Evolutionary conservation across 2,113 vertebrate species (phyloP).

Genomic region (Protobothrops mucrosquamatus): DNA sequence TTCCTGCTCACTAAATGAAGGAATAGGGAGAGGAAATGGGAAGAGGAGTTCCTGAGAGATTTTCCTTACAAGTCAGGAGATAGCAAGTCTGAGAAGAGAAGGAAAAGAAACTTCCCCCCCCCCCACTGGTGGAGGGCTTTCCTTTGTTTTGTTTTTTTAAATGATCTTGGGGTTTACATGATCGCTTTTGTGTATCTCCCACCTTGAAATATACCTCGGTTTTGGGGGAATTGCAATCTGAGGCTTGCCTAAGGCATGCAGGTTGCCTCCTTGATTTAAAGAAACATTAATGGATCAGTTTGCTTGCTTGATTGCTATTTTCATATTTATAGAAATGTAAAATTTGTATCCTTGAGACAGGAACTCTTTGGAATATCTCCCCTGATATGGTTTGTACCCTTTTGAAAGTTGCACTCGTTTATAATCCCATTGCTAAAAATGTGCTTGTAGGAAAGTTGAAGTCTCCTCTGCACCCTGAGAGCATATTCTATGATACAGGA

Average conservation of each 20-base stretch:
- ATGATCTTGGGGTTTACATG: not conserved
- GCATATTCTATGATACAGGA: not conserved
- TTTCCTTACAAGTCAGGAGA: not conserved
- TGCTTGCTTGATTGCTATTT: not conserved
- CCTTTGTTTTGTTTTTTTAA: not conserved
- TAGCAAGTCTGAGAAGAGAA: not conserved
- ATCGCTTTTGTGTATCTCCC: not conserved
- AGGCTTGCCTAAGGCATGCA: not conserved
- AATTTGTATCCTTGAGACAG: not conserved
- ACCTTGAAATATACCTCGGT: not conserved
- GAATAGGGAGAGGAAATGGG: not conserved
- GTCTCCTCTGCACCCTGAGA: not conserved
- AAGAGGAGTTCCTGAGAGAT: not conserved
- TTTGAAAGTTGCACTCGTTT: not conserved
- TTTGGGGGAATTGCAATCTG: not conserved
- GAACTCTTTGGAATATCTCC: not conserved
- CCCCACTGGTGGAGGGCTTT: not conserved
- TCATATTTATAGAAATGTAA: not conserved
- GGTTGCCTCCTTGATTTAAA: not conserved
- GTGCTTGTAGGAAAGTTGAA: not conserved
- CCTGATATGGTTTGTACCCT: not conserved
- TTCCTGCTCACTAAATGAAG: not conserved
- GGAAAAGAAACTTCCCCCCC: not conserved
- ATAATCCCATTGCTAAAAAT: not conserved
- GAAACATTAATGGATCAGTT: not conserved